Percentiles rank a stretch among this genome's conserved stretches.
phyloP scores from a whole-genome alignment of 2,113 vertebrate species.

The Accipiter virgatus region DNA sequence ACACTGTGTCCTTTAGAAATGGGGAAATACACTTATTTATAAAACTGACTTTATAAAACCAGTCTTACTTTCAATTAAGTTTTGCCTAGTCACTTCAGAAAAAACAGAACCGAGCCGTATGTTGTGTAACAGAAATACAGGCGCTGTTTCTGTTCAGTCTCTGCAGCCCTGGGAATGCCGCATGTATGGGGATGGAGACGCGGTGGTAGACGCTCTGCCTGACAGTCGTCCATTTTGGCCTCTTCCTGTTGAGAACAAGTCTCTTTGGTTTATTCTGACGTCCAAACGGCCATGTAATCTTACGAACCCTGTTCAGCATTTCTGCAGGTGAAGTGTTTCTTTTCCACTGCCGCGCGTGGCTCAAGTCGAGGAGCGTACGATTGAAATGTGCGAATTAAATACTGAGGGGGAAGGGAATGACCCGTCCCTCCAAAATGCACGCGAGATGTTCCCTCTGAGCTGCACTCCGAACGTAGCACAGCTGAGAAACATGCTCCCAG shows the following conservation, averaged over 20 bases:
- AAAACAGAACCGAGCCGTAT: neutral
- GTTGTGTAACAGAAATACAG: neutral
- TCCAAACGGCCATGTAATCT: neutral
- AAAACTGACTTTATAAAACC: neutral
- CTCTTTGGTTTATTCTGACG: neutral
- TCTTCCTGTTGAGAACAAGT: neutral
- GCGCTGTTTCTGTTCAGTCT: neutral
- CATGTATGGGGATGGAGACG: neutral
- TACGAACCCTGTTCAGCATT: neutral
- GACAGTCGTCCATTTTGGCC: neutral
- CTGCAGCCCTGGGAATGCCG: neutral
- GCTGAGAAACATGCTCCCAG: neutral
- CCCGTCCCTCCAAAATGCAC: conserved; percentile 20
- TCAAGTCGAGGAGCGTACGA: neutral
- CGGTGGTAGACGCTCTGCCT: neutral
- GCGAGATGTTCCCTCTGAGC: conserved; percentile 8
- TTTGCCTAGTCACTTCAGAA: neutral
- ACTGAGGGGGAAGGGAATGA: neutral
- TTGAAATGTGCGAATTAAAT: neutral
- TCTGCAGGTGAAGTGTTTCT: neutral
- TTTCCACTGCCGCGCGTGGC: neutral
- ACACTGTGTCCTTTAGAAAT: neutral
- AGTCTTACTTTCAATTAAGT: neutral
- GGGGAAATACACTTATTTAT: neutral
- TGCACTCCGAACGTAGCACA: conserved; percentile 35